phyloP scores from a whole-genome alignment of 2,888 invertebrate species.

The Antheraea assamensis region DNA sequence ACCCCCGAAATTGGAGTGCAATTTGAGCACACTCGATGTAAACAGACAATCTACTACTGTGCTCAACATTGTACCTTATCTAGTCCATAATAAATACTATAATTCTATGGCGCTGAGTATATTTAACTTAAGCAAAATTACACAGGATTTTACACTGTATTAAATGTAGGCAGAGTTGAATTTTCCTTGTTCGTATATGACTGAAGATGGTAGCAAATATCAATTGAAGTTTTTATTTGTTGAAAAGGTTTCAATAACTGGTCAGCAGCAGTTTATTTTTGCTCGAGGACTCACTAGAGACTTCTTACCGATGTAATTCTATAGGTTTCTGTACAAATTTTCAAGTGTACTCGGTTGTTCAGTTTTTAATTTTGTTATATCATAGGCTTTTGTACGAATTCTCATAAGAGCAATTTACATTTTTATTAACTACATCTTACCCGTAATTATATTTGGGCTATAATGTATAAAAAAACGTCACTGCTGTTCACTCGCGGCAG shows the following conservation, averaged over 20 bases:
- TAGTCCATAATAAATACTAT: constrained; percentile 29
- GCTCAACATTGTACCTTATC: constrained; percentile 37
- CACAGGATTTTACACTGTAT: not conserved
- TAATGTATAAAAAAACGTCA: too few species aligned
- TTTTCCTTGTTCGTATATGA: constrained; percentile 36
- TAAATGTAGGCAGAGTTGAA: constrained; percentile 31
- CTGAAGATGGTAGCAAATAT: constrained; percentile 38
- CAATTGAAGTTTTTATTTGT: constrained; percentile 51
- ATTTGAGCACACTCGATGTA: constrained; percentile 42
- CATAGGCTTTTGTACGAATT: not conserved
- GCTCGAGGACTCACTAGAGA: constrained; percentile 35
- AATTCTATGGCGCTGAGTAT: constrained; percentile 21
- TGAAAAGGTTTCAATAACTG: constrained; percentile 61
- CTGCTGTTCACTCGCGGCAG: too few species aligned
- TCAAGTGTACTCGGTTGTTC: constrained; percentile 17
- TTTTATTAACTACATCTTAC: not conserved
- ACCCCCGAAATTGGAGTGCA: constrained; percentile 50
- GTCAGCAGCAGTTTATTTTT: constrained; percentile 44
- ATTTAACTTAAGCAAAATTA: not conserved
- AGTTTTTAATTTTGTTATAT: constrained; percentile 11
- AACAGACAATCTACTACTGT: constrained; percentile 32
- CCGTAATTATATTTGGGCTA: not conserved
- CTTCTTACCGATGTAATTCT: constrained; percentile 35
- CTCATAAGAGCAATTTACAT: not conserved
- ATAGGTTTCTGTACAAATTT: constrained; percentile 26